Base-by-base conservation (phyloP, 2,888 invertebrate genomes). In the Clepsis dumicolana region DNA sequence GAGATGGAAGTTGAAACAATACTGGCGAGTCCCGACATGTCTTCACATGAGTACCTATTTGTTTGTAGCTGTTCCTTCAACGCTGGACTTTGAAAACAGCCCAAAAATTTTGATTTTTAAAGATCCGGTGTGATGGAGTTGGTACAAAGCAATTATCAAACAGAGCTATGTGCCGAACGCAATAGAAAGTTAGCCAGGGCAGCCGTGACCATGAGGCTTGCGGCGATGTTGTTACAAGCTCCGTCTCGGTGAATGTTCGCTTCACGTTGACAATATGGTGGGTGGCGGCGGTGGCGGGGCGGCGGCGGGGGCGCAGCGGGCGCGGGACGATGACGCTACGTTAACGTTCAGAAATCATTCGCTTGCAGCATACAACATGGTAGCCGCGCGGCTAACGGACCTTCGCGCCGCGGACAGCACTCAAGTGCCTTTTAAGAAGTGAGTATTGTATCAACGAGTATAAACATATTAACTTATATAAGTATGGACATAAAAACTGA, bases 371-470 rank as follows among this genome's bases (percentile, higher is more conserved):
- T 98, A 98, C 96, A 98, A 98, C 95, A 98, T 98, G 98, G 98
- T 98, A 95, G 97, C 98, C 94, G 98, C 98, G 96, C 96, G 98
- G 91, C 97, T 98, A 90, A 98, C 98, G 82, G 98, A 98, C 94
- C 96, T 97, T 85, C 96, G 98, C 94, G 98, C 98, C 93, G 98
- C 98, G 91, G 95, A 96, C 95, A 97, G 97, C 96, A 98, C 98
- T 96, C 97, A 97, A 96, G 97, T 98, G 97, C 98, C 98, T 97
- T 97, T 98, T 96, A 98, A 98, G 96, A 98, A 98, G 98, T 98
- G 94, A 98, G 98, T 96, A 75, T 3, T 7, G 24, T 7, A 29
- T 16, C 24, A 10, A 7, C 4, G n/a, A n/a, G n/a, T n/a, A n/a
- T n/a, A n/a, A n/a, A n/a, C n/a, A n/a, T n/a, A n/a, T n/a, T n/a